Base-by-base conservation (phyloP, 2,888 invertebrate genomes). In the Zelleria hepariella region DNA sequence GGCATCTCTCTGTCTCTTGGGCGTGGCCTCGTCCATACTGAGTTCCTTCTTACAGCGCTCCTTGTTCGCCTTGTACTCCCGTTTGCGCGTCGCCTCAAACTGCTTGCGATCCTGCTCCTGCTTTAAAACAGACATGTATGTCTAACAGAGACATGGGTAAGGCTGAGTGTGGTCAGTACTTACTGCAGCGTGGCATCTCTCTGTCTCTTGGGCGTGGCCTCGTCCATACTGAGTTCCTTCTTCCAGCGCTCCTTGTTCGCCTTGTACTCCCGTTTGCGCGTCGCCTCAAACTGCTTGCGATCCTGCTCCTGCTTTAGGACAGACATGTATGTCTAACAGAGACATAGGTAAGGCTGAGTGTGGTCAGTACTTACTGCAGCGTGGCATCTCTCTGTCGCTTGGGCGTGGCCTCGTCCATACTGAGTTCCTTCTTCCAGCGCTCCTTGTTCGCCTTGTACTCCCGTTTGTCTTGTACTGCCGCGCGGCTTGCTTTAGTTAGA, bases 381-480 rank as follows among this genome's bases (percentile, higher is more conserved):
- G 96, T 96, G 64, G 96, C 95, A 78, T 97, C 97, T 66, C 96
- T 91, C 83, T 96, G 96, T 72, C 96, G 90, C 86, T 96, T 96
- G 59, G 97, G 96, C 71, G 96, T 96, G 59, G 95, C 94, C 81
- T 97, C 97, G 78, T 97, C 96, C 90, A 95, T 94, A 55, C 95
- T 96, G 65, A 97, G 90, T 77, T 97, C 97, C 70, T 95, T 92
- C 94, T n/a, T n/a, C n/a, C 98, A 97, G 69, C 97, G 90, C 77
- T 99, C 99, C 87, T 98, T 99, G 80, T 95, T 98, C 58, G 94
- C 94, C 90, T 96, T 96, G 90, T 99, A 99, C 86, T 99, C 98
- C 82, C 96, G n/a, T n/a, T n/a, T n/a, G n/a, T n/a, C n/a, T n/a
- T n/a, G n/a, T n/a, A n/a, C n/a, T n/a, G n/a, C n/a, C n/a, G n/a